Evolutionary conservation across 2,113 vertebrate genomes (phyloP), one percentile per base, ranked within the genome.

Genomic region (Fregata magnificens): DNA sequence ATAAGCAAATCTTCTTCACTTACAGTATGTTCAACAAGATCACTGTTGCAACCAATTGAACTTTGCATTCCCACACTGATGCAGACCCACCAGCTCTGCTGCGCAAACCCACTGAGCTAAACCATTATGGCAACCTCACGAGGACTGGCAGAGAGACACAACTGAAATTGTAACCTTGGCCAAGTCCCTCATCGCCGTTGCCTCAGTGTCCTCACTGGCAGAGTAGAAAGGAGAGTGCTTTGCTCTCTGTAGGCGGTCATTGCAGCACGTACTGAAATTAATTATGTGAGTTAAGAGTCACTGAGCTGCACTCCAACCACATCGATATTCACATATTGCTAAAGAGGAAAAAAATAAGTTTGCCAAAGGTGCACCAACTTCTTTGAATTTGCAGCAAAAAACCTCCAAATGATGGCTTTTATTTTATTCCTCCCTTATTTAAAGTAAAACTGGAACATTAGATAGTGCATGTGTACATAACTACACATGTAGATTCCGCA

Each of bases 51-150:
- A 81, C 14, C 45, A 70, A 8, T 3, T 40, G 58, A 50, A 16
- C 18, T 63, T 20, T 38, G 40, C 15, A 20, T 13, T 24, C 9
- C 42, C 59, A 34, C 45, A 28, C 17, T 62, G 63, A 25, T 20
- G 70, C 8, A 18, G 52, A n/a, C 16, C 28, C 47, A 63, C 2
- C n/a, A 71, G 52, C 13, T 50, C 50, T 71, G 56, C 42, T 63
- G 74, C 80, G 66, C 36, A 76, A 92, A 61, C 16, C 13, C 61
- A 53, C n/a, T 2, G 5, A 58, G 49, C 66, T 76, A 74, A 88
- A n/a, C 28, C 1, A 4, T 42, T 4, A 11, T 1, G 0, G 50
- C 5, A 67, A 9, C 16, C 28, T 58, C 15, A 83, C 1, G 2
- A 58, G 74, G 14, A 24, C 9, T 25, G 32, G 25, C 15, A 63